Conservation (phyloP, 30 jellyfish, hydroid and myxozoan genomes). For the Turritopsis dohrnii region DNA sequence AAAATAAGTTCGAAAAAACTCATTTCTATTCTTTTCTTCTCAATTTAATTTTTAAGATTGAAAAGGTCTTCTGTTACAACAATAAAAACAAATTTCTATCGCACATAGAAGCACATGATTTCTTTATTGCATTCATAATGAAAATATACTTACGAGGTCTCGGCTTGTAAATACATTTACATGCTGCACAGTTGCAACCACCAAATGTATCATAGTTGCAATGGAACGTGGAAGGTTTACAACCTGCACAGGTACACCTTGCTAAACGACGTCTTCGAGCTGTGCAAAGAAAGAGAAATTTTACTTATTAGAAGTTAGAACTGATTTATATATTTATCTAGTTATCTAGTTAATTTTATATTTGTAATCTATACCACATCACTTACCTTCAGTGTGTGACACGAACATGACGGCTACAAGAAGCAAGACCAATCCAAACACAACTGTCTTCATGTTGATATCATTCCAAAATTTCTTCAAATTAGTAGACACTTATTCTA, state of each 20-base stretch:
- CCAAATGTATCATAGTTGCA: conserved; percentile 8
- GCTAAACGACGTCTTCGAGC: not conserved
- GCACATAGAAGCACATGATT: not conserved
- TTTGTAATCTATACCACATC: not conserved
- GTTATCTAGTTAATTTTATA: too few relatives aligned
- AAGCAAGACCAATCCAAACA: not conserved
- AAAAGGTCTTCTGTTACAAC: not conserved
- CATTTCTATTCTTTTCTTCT: too few relatives aligned
- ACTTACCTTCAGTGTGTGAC: not conserved
- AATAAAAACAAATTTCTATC: not conserved
- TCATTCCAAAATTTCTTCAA: not conserved
- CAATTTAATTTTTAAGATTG: too few relatives aligned
- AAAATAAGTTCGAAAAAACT: too few relatives aligned
- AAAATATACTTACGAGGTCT: conserved; percentile 10
- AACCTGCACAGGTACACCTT: not conserved
- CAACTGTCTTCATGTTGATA: not conserved
- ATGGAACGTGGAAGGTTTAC: not conserved
- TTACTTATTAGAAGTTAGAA: too few relatives aligned
- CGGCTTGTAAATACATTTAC: not conserved
- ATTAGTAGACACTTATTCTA: not conserved
- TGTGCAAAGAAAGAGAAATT: not conserved
- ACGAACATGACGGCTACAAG: not conserved
- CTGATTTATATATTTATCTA: too few relatives aligned
- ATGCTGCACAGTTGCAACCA: not conserved
- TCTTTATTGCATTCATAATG: not conserved